Evolutionary conservation across 2,888 invertebrate species (phyloP), one percentile per base, ranked within the genome.

Genomic region (Ephialtes manifestator): DNA sequence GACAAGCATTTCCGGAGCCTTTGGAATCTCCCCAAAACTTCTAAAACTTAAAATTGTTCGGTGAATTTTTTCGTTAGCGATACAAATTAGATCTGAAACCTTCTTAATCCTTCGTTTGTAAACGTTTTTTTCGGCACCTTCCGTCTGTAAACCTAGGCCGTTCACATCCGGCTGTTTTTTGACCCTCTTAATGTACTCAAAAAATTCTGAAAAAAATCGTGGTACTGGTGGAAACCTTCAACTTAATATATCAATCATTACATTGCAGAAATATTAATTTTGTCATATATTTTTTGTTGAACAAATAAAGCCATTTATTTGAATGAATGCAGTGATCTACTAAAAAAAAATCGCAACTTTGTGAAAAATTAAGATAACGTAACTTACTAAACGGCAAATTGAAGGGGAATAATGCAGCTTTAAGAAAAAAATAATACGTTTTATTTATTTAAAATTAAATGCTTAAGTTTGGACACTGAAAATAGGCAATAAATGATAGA

Each of bases 141-240:
- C 35, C 1, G 35, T 35, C 53, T 55, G 20, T 15, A 55, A 55
- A 20, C 53, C 18, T 55, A 20, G n/a, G 53, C 1, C 53, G 2
- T 55, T 18, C 20, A 55, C 20, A 4, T 55, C 53, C 53, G 53
- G 53, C 53, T 20, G 20, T 55, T 18, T 60, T 60, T 60, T 60
- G 10, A 60, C 60, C 60, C 28, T 60, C 31, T 60, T 28, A 60
- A 60, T 55, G 18, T 60, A 60, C 60, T 60, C 24, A 60, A 60
- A 60, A 31, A 60, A 28, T 60, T 60, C 60, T 4, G 4, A 35
- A 35, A 35, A 35, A 35, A 35, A 3, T 35, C 7, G 4, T 4
- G 35, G 2, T 35, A 60, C 24, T 60, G 60, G 31, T 60, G 15
- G 15, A 28, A 60, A 60, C 60, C 60, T 28, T 60, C 15, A 60